Conservation (phyloP, 2,113 vertebrate genomes). For the Platysternon megacephalum region DNA sequence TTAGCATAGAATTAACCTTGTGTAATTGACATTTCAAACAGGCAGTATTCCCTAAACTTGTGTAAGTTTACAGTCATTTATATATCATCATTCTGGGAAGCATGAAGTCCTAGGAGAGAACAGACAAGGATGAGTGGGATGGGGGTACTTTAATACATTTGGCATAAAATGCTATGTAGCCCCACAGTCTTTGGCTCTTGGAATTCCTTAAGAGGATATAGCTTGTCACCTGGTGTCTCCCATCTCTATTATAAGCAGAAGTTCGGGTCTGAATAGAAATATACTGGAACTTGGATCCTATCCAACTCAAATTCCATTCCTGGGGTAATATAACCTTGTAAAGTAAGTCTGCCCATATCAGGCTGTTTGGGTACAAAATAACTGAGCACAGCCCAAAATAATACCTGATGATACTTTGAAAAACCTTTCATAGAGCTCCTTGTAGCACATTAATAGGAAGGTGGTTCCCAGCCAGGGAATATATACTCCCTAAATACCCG, state of each 20-base stretch:
- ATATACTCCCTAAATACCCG: accelerated
- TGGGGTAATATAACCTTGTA: background rate
- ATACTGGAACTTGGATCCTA: background rate
- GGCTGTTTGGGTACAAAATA: background rate
- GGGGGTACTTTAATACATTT: background rate
- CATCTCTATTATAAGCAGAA: background rate
- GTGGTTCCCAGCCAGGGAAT: background rate
- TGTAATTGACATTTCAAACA: background rate
- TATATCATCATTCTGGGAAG: background rate
- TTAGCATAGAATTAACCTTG: background rate
- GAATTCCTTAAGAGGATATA: background rate
- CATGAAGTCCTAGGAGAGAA: background rate
- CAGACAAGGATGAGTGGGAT: background rate
- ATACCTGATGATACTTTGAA: accelerated
- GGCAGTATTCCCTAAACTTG: background rate
- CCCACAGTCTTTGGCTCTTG: accelerated
- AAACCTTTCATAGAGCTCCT: background rate
- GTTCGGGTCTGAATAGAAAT: background rate
- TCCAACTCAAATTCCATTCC: background rate
- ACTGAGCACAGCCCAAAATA: background rate
- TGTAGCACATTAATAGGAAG: accelerated
- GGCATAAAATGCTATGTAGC: accelerated
- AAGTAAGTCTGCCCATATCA: background rate
- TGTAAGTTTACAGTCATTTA: too few relatives aligned
- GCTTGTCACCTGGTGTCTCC: background rate